A percentile compares a stretch with the other conserved stretches of the same genome.
Evolutionary conservation across 2,797 vertebrate genomes (phyloP).

Genomic region (Typhlichthys eigenmanni): DNA sequence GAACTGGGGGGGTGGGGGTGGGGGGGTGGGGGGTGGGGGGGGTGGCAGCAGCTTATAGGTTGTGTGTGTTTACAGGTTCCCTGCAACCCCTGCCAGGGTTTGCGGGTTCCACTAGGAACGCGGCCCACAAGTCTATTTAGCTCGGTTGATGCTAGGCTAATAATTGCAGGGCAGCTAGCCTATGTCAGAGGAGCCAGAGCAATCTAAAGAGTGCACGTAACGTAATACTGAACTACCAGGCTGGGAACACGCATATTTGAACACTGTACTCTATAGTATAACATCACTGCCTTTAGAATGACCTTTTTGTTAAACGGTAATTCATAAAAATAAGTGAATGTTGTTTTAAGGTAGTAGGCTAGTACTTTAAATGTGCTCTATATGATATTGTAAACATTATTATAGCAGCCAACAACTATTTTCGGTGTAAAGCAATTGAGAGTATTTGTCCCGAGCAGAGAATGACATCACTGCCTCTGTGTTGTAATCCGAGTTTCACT

Average conservation of each 20-base stretch:
- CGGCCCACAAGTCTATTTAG: conserved; percentile 54
- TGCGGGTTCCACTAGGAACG: conserved; percentile 53
- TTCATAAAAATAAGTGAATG: too few species aligned
- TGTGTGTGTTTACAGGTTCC: conserved; percentile 70
- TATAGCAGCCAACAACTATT: too few species aligned
- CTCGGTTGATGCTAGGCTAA: conserved; percentile 34
- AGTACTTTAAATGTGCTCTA: too few species aligned
- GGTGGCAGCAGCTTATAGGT: conserved; percentile 40
- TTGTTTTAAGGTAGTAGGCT: too few species aligned
- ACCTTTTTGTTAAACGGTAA: not conserved
- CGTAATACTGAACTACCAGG: not conserved
- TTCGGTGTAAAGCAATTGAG: too few species aligned
- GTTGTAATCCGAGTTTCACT: too few species aligned
- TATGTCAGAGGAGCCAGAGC: conserved; percentile 18
- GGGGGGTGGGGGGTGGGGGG: too few species aligned
- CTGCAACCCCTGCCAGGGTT: conserved; percentile 47
- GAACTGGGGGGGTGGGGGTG: too few species aligned
- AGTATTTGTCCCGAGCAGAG: too few species aligned
- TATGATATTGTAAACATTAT: too few species aligned
- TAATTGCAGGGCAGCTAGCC: conserved; percentile 44
- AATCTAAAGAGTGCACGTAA: conserved; percentile 5
- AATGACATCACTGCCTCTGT: too few species aligned
- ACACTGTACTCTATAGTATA: too few species aligned
- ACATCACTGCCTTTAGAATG: not conserved
- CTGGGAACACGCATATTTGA: not conserved